Evolutionary conservation across 2,797 vertebrate species (phyloP).

Genomic region (Eospalax fontanierii): DNA sequence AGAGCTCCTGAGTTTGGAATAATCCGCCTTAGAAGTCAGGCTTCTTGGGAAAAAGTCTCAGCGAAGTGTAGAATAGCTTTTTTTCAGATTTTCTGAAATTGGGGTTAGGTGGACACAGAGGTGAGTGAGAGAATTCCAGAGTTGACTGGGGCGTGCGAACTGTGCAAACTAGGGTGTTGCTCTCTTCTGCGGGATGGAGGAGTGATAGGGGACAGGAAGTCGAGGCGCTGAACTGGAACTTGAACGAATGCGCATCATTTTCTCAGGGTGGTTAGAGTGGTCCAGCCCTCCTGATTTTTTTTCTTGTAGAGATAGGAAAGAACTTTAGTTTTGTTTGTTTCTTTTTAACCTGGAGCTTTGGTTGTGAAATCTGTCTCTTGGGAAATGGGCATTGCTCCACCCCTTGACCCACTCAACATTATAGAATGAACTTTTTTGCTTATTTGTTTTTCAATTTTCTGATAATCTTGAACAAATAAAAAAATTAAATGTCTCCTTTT

Average conservation of each 20-base stretch:
- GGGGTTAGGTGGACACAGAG: not conserved
- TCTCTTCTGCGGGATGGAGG: fast-evolving
- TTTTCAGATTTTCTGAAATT: not conserved
- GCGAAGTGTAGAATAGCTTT: not conserved
- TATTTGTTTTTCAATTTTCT: not conserved
- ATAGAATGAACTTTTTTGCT: not conserved
- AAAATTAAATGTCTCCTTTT: not conserved
- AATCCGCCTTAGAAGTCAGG: not conserved
- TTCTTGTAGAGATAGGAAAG: slow-evolving; percentile 19
- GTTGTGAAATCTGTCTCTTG: not conserved
- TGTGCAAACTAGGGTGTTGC: no score
- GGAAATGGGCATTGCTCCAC: not conserved
- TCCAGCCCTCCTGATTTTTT: not conserved
- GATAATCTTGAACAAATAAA: slow-evolving; percentile 36
- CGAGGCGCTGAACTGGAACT: not conserved
- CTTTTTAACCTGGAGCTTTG: not conserved
- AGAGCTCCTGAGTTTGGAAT: not conserved
- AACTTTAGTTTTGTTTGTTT: not conserved
- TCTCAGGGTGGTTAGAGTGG: not conserved
- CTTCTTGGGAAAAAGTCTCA: not conserved
- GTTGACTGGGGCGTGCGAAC: not conserved
- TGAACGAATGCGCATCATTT: not conserved
- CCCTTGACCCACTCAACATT: not conserved
- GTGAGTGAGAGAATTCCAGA: not conserved
- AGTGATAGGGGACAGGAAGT: not conserved